phyloP scores from a whole-genome alignment of 1,140 invertebrate genomes.

The Zaprionus ornatus region DNA sequence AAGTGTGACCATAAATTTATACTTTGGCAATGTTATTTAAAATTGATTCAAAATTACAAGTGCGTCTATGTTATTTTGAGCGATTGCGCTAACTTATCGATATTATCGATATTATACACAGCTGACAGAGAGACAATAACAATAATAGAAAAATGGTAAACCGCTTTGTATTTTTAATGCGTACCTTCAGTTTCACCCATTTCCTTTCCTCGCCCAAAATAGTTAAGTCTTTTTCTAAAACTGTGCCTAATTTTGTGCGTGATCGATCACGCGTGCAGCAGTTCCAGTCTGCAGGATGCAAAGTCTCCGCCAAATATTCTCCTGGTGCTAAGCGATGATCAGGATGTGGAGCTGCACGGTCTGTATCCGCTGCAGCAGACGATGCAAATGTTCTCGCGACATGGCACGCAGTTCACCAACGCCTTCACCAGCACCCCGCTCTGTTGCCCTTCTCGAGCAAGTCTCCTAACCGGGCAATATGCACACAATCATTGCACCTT shows the following conservation, averaged over 20 bases:
- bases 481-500: conserved; percentile 91
- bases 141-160: neutral
- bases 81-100: neutral
- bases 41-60: neutral
- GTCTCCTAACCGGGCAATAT: conserved; percentile 93
- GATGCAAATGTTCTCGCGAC: conserved; percentile 86
- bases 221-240: conserved; percentile 1
- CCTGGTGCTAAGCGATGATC: conserved; percentile 93
- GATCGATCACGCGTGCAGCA: neutral
- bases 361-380: conserved; percentile 89
- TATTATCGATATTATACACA: neutral
- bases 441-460: conserved; percentile 95
- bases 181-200: neutral
- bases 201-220: neutral
- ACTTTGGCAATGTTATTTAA: neutral
- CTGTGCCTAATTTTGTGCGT: conserved; percentile 3
- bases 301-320: conserved; percentile 90
- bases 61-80: neutral
- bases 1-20: too few relatives aligned
- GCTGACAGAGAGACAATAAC: neutral
- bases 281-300: neutral
- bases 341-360: conserved; percentile 91
- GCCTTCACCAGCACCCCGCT: conserved; percentile 92
- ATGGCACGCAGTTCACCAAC: conserved; percentile 89
- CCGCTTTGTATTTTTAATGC: neutral